These are phyloP conservation scores for Pantherophis alleghaniensis DNA, from an alignment of 2,797 vertebrate genomes.

Conservation along the genomic window DNA sequence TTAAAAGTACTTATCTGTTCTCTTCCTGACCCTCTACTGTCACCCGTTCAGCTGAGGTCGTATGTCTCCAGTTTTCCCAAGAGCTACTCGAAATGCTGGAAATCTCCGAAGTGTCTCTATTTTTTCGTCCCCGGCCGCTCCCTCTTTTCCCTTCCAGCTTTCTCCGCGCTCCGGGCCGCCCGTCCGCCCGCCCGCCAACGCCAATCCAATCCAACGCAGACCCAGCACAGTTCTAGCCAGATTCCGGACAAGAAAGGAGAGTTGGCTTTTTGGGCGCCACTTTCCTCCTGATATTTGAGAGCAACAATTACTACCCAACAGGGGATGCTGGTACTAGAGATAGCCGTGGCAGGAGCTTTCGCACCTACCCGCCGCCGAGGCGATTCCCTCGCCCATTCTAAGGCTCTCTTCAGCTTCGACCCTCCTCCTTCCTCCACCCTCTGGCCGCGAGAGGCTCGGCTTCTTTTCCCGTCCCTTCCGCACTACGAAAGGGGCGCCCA, in stretches of 20 bases:
- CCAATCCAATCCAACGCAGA: neutral
- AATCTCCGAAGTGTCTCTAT: neutral
- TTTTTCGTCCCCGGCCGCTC: neutral
- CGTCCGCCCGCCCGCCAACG: neutral
- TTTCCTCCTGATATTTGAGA: neutral
- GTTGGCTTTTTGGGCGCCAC: neutral
- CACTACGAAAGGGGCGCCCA: neutral
- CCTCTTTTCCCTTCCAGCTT: neutral
- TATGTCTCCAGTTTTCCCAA: neutral
- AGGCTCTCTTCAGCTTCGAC: neutral
- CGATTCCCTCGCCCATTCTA: neutral
- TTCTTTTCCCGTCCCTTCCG: conserved; percentile 17
- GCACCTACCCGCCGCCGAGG: conserved; percentile 27
- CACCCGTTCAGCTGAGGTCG: neutral
- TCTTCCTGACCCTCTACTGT: neutral
- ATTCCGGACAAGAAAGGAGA: neutral
- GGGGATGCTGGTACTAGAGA: neutral
- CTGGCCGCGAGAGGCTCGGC: neutral
- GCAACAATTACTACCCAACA: neutral
- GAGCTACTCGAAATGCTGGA: neutral
- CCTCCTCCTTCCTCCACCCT: neutral
- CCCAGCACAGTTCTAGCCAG: neutral
- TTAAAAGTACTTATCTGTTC: neutral
- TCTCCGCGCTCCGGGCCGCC: neutral
- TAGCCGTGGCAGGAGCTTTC: neutral